These are phyloP conservation scores for Aurelia aurita complex sp. Pacific DNA, from an alignment of 30 jellyfish, hydroid and myxozoan species.

Conservation along the genomic window DNA sequence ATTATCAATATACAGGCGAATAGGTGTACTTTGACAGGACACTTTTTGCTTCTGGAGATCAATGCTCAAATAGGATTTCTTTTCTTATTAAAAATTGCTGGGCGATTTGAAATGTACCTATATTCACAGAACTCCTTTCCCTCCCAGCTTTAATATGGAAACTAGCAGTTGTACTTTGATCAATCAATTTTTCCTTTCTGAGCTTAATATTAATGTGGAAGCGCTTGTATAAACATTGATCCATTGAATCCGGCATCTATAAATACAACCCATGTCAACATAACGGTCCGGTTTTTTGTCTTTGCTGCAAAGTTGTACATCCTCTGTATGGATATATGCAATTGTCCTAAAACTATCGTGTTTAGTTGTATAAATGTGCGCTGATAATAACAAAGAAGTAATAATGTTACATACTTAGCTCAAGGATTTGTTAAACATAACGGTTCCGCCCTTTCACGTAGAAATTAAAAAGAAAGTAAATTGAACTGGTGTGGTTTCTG, in stretches of 20 bases:
- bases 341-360: constrained; percentile 41
- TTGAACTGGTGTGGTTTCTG: too few relatives aligned
- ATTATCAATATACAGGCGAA: too few relatives aligned
- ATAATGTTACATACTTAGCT: background rate
- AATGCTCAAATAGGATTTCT: too few relatives aligned
- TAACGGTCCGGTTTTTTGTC: constrained; percentile 76
- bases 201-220: too few relatives aligned
- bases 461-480: background rate
- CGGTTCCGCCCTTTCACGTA: constrained; percentile 58
- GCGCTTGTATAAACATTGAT: constrained; percentile 23
- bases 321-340: constrained; percentile 12
- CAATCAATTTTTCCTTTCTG: too few relatives aligned
- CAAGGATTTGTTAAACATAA: constrained; percentile 39
- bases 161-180: too few relatives aligned
- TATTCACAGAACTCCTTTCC: too few relatives aligned
- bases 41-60: too few relatives aligned
- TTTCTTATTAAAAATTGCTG: too few relatives aligned
- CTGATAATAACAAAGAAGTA: constrained; percentile 26
- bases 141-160: too few relatives aligned
- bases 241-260: constrained; percentile 18
- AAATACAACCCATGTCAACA: constrained; percentile 31
- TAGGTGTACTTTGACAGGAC: too few relatives aligned
- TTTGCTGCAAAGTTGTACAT: constrained; percentile 48
- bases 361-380: constrained; percentile 46
- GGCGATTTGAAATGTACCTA: too few relatives aligned